Conservation (phyloP, 2,113 vertebrate species). For the Emydura subglobosa region DNA sequence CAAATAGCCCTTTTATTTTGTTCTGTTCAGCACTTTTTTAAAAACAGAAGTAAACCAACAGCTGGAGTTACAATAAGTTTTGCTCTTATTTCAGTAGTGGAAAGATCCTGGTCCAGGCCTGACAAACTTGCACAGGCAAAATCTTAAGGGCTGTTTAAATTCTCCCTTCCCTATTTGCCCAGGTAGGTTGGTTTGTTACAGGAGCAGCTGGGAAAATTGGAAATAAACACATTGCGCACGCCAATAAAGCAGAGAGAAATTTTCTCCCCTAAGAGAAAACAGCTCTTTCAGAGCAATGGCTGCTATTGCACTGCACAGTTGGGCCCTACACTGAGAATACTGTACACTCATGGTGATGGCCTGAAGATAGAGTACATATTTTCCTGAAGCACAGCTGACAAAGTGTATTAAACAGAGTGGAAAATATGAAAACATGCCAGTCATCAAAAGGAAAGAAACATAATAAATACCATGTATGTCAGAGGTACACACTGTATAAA, state of each 20-base stretch:
- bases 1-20: conserved; percentile 4
- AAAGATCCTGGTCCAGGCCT: neutral
- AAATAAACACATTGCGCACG: neutral
- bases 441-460: neutral
- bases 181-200: neutral
- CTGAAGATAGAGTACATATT: accelerated
- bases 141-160: neutral
- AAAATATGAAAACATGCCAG: neutral
- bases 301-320: accelerated
- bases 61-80: conserved; percentile 6
- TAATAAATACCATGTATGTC: neutral
- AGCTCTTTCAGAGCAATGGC: neutral
- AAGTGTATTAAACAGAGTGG: accelerated
- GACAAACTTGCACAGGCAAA: neutral
- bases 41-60: neutral
- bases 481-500: neutral
- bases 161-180: neutral
- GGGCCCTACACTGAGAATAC: neutral
- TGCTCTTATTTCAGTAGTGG: neutral
- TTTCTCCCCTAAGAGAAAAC: neutral
- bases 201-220: accelerated
- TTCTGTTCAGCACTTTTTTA: conserved; percentile 59
- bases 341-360: accelerated
- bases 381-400: neutral
- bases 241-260: accelerated